Evolutionary conservation across 2,888 invertebrate genomes (phyloP), one percentile per base, ranked within the genome.

Genomic region (Diachrysia chrysitis): DNA sequence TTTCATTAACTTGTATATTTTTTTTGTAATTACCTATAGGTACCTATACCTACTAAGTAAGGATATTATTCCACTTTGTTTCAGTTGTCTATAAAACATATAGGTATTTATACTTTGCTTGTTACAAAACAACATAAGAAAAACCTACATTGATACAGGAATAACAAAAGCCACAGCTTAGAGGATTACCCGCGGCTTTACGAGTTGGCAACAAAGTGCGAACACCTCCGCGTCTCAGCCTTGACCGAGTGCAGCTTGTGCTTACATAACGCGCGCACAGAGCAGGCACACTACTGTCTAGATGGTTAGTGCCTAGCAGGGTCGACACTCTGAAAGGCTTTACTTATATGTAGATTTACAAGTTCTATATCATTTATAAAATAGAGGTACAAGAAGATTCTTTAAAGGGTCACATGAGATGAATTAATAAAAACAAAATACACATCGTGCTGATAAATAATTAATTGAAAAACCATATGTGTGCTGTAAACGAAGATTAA

Each of bases 191-290:
- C 0, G 17, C n/a, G 53, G 48, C 57, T 12, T 10, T 9, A 23
- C 19, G 51, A 19, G 55, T 19, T 67, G 4, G 64, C 64, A 48
- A 77, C 78, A 58, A 58, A 58, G 65, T 68, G 73, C 68, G 65
- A 46, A 19, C 73, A 48, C 73, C 65, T 48, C 42, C 32, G 25
- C 58, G 17, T 42, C 63, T 60, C 79, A 82, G 74, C 82, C 82
- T 82, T 79, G 82, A 82, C 81, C 82, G 82, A 82, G 74, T 77
- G 75, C 75, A 77, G 57, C 32, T 14, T 12, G 14, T 1, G 55
- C 65, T 60, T 51, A 78, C 63, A 37, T 66, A 66, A 54, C 65
- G 65, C 63, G 58, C 10, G 46, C 67, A 63, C 6, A 62, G 62
- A 59, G 25, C 21, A 73, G 3, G 17, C 3, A 21, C 1, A 0